Evolutionary conservation across 1,140 invertebrate species (phyloP).

Genomic region (Oryctes rhinoceros): DNA sequence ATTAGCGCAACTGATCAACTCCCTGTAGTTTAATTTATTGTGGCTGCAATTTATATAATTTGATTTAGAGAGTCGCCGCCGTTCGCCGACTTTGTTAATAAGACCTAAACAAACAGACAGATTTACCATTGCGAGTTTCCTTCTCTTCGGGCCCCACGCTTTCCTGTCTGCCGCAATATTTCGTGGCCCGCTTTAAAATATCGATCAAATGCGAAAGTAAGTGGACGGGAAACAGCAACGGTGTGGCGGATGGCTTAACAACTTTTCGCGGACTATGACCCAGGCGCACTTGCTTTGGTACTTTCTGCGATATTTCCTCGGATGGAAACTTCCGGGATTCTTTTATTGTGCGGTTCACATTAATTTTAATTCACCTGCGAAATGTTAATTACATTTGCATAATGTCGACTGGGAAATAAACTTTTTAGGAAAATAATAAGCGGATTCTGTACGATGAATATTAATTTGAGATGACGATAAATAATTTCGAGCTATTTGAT

Average conservation of each 20-base stretch:
- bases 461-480: neutral
- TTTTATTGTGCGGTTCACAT: slow-evolving; percentile 28
- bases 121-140: neutral
- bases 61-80: slow-evolving; percentile 24
- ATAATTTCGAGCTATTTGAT: neutral
- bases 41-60: slow-evolving; percentile 33
- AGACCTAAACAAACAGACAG: slow-evolving; percentile 32
- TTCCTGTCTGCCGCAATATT: slow-evolving; percentile 22
- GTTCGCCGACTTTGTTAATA: slow-evolving; percentile 22
- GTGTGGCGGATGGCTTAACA: neutral
- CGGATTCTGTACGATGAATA: slow-evolving; percentile 12
- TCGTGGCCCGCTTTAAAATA: slow-evolving; percentile 8
- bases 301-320: neutral
- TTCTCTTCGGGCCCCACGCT: neutral
- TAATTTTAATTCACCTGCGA: slow-evolving; percentile 36
- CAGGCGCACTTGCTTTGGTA: neutral
- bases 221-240: neutral
- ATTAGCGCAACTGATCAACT: slow-evolving; percentile 34
- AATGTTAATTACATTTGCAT: slow-evolving; percentile 38
- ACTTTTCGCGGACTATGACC: neutral
- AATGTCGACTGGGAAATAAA: slow-evolving; percentile 18
- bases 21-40: slow-evolving; percentile 36
- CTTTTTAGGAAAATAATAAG: slow-evolving; percentile 25
- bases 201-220: slow-evolving; percentile 1
- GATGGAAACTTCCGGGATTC: neutral